Evolutionary conservation across 2,113 vertebrate genomes (phyloP).

Genomic region (Shinisaurus crocodilurus): DNA sequence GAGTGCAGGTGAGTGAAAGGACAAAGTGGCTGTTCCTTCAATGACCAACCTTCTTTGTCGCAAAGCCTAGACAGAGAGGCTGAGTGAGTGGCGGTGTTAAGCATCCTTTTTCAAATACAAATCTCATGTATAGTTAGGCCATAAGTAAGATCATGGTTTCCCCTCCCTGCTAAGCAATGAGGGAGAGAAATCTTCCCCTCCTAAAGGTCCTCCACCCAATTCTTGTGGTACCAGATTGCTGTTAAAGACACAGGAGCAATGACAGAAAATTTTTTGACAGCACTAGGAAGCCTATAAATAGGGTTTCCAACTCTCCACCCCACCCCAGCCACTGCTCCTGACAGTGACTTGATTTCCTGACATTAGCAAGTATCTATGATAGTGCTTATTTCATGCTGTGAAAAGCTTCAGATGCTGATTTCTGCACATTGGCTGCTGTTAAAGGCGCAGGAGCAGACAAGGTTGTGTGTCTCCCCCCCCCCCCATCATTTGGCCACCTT

Average conservation of each 20-base stretch:
- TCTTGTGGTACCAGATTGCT: neutral
- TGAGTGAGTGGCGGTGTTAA: too few relatives aligned
- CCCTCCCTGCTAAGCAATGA: neutral
- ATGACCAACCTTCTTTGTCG: too few relatives aligned
- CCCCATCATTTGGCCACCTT: neutral
- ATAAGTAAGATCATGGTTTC: neutral
- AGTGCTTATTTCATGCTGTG: neutral
- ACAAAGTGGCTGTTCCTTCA: too few relatives aligned
- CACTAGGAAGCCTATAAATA: neutral
- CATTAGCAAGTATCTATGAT: neutral
- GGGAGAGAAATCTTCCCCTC: too few relatives aligned
- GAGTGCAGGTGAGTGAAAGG: too few relatives aligned
- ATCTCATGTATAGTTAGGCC: too few relatives aligned
- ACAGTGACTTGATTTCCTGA: neutral
- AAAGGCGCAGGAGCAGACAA: neutral
- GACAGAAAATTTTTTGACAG: neutral
- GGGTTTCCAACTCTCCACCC: neutral
- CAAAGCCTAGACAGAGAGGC: too few relatives aligned
- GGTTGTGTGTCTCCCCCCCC: neutral
- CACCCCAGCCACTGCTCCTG: neutral
- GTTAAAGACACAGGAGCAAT: neutral
- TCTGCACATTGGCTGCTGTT: neutral
- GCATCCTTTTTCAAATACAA: too few relatives aligned
- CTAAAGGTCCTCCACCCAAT: neutral
- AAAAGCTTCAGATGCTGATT: neutral